Evolutionary conservation across 1,140 invertebrate genomes (phyloP).

Genomic region (Drosophila novamexicana): DNA sequence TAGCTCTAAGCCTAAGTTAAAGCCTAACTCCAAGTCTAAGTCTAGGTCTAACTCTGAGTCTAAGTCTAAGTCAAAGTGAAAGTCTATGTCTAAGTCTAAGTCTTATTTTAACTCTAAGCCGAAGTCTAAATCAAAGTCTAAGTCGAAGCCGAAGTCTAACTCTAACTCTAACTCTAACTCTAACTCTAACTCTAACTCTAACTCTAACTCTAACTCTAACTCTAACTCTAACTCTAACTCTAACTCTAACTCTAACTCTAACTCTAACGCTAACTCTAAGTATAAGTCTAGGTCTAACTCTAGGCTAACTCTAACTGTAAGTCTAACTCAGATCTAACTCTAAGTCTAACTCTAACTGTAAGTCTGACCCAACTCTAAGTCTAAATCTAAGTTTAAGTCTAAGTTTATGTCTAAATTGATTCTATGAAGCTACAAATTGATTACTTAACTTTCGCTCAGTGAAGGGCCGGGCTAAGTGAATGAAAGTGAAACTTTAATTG

Average conservation of each 20-base stretch:
- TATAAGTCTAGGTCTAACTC: neutral
- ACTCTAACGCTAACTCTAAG: neutral
- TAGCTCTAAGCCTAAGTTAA: neutral
- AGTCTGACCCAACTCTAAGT: no score
- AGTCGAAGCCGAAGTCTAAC: slow-evolving; percentile 3
- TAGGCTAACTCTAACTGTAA: no score
- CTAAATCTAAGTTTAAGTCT: no score
- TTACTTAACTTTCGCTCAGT: slow-evolving; percentile 4
- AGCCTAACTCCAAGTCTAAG: neutral
- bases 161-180: slow-evolving; percentile 1
- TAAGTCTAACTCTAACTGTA: no score
- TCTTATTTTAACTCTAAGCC: slow-evolving; percentile 1
- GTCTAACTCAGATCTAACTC: no score
- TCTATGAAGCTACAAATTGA: no score
- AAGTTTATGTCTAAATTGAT: no score
- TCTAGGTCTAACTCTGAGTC: neutral
- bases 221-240: neutral
- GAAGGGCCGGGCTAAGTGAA: slow-evolving; percentile 57
- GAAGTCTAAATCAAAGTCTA: slow-evolving; percentile 1
- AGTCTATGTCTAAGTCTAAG: slow-evolving; percentile 2
- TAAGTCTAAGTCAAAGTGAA: slow-evolving; percentile 8
- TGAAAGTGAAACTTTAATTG: slow-evolving; percentile 81
- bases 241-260: neutral
- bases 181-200: neutral
- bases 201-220: neutral